Evolutionary conservation across 37 sponge, comb jelly and placozoan species (phyloP).

Genomic region (Beroe forskalii): DNA sequence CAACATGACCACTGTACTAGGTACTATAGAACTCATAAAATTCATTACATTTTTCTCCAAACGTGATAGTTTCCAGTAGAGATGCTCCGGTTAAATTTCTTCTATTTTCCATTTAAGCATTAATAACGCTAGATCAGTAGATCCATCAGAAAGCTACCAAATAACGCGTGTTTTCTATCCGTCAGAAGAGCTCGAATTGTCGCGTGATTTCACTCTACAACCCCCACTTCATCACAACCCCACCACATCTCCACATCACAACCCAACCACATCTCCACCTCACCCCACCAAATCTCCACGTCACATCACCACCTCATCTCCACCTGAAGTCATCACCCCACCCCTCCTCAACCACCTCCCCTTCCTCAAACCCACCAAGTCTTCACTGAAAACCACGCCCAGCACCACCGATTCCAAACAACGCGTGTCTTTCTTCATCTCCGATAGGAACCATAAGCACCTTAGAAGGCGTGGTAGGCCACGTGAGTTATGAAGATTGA

Average conservation of each 20-base stretch:
- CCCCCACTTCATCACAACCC: not conserved
- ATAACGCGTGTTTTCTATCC: too few species aligned
- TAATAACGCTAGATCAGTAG: too few species aligned
- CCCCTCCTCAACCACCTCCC: slow-evolving; percentile 17
- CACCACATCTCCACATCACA: not conserved
- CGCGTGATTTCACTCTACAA: not conserved
- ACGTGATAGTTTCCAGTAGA: too few species aligned
- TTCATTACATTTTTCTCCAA: too few species aligned
- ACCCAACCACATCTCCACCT: not conserved
- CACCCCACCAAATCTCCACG: not conserved
- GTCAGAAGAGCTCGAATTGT: too few species aligned
- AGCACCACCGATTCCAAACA: not conserved
- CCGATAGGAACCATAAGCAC: not conserved
- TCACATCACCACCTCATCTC: not conserved
- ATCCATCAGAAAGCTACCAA: too few species aligned
- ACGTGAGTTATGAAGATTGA: slow-evolving; percentile 18
- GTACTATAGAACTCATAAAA: too few species aligned
- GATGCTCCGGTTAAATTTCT: too few species aligned
- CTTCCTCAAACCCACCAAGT: not conserved
- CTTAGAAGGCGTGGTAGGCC: not conserved
- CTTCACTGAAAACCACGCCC: slow-evolving; percentile 4
- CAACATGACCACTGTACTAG: too few species aligned
- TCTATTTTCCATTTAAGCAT: too few species aligned
- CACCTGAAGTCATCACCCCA: not conserved
- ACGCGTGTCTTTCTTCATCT: not conserved